These are phyloP conservation scores for Virgularia gustaviana DNA, from an alignment of 92 coral and sea anemone genomes.

Conservation along the genomic window DNA sequence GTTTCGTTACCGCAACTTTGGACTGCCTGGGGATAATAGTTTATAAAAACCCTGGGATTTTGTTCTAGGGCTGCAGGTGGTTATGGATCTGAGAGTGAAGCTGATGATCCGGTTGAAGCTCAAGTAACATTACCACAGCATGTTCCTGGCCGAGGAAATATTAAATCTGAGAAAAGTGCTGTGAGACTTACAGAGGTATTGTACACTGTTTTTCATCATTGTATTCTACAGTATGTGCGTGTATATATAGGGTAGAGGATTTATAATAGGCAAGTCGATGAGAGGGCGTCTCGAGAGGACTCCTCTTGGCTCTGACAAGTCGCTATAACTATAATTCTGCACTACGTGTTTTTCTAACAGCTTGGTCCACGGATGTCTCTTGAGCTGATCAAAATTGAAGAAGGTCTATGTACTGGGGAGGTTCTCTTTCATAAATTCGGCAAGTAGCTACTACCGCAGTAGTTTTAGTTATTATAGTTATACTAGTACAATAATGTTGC, in stretches of 20 bases:
- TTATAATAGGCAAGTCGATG: no score
- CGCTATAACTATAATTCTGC: no score
- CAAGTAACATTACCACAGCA: slow-evolving; percentile 76
- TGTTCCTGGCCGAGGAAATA: slow-evolving; percentile 88
- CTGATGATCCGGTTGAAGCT: slow-evolving; percentile 73
- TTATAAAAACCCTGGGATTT: no score
- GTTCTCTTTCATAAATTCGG: slow-evolving; percentile 86
- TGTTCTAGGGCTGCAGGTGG: slow-evolving; percentile 78
- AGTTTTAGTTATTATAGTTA: neutral
- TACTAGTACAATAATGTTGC: neutral
- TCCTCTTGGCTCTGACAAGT: no score
- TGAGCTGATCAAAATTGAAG: slow-evolving; percentile 87
- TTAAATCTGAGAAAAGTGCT: slow-evolving; percentile 92
- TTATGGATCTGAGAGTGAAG: slow-evolving; percentile 98
- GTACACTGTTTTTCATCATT: no score
- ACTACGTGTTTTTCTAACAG: slow-evolving; percentile 50
- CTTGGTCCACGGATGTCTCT: slow-evolving; percentile 81
- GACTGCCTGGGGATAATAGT: no score
- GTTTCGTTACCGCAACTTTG: no score
- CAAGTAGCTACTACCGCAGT: slow-evolving; percentile 27
- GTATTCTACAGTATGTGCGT: no score
- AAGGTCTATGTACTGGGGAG: slow-evolving; percentile 90
- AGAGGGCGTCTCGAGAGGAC: no score
- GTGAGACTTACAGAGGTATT: slow-evolving; percentile 90
- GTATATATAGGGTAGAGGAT: no score